Evolutionary conservation across 2,113 vertebrate genomes (phyloP).

Genomic region (Stigmatopora argus): DNA sequence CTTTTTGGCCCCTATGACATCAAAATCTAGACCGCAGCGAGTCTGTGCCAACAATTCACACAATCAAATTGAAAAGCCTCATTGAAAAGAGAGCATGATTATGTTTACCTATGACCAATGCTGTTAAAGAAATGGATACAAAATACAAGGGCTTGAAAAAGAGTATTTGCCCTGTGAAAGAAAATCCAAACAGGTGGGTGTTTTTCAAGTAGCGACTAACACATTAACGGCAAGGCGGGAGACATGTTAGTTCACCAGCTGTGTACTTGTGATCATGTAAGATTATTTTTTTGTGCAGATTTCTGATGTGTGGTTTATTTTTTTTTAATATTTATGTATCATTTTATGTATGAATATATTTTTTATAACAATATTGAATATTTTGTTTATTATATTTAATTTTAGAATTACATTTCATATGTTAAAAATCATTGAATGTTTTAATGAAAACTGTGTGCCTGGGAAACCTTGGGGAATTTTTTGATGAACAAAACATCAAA

Average conservation of each 20-base stretch:
- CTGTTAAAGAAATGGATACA: constrained; percentile 18
- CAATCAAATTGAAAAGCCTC: no score
- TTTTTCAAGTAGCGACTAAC: constrained; percentile 62
- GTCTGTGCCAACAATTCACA: no score
- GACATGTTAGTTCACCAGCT: constrained; percentile 42
- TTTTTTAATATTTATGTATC: no score
- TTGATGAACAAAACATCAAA: neutral
- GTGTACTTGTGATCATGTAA: constrained; percentile 38
- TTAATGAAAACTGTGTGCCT: no score
- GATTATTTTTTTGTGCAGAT: constrained; percentile 1
- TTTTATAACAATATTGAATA: no score
- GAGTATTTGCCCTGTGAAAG: constrained; percentile 56
- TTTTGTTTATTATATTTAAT: no score
- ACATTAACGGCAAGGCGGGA: constrained; percentile 61
- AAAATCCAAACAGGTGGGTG: constrained; percentile 69
- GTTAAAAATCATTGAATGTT: no score
- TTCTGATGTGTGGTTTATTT: constrained; percentile 5
- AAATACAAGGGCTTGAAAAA: constrained; percentile 20
- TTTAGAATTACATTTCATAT: no score
- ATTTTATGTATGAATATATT: no score
- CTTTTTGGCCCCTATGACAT: no score
- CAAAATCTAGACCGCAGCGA: no score
- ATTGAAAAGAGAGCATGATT: constrained; percentile 3
- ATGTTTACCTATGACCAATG: constrained; percentile 34
- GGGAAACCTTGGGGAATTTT: no score